phyloP scores from a whole-genome alignment of 1,140 invertebrate genomes.

The Cherax destructor region DNA sequence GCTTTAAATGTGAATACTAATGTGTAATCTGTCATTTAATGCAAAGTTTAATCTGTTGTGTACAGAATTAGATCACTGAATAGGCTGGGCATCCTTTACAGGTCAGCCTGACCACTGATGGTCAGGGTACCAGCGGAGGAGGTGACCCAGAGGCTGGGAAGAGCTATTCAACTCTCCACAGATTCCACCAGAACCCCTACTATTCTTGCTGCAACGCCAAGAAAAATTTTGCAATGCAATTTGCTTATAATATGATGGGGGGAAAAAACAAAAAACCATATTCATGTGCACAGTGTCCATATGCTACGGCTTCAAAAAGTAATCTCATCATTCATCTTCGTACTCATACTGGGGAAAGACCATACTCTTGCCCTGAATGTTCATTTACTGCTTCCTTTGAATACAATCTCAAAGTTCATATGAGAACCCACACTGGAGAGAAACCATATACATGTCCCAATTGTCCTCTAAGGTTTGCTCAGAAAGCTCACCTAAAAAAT shows the following conservation, averaged over 20 bases:
- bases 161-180: neutral
- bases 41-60: neutral
- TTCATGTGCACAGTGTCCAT: conserved; percentile 46
- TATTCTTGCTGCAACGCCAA: neutral
- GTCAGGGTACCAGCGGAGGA: conserved; percentile 4
- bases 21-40: neutral
- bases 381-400: conserved; percentile 55
- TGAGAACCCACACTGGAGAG: conserved; percentile 62
- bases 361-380: conserved; percentile 46
- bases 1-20: neutral
- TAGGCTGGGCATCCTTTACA: conserved; percentile 15
- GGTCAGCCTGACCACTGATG: conserved; percentile 1
- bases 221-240: neutral
- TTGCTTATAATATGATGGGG: neutral
- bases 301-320: conserved; percentile 48
- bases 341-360: conserved; percentile 59
- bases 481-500: conserved; percentile 38
- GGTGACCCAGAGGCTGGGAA: neutral
- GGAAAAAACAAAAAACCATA: conserved; percentile 48
- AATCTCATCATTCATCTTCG: conserved; percentile 54
- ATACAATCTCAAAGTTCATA: conserved; percentile 52
- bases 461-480: conserved; percentile 50
- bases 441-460: conserved; percentile 53
- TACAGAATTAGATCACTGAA: conserved; percentile 9
- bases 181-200: neutral